Base-by-base conservation (phyloP, 1,140 invertebrate genomes). In the Tyrophagus putrescentiae region DNA sequence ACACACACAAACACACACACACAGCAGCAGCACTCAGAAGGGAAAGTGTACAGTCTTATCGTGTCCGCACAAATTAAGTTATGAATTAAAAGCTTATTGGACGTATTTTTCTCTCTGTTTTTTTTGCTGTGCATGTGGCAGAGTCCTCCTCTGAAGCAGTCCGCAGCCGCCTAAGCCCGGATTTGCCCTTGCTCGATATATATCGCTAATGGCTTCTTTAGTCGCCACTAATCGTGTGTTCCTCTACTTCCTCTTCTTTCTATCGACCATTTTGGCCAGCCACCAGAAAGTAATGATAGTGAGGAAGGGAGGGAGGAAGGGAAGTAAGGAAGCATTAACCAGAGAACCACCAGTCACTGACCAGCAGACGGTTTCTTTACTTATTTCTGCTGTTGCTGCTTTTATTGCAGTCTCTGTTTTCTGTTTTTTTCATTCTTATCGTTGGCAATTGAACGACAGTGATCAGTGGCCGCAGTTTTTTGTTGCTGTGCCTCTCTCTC, bases 1-100 rank as follows among this genome's bases (percentile, higher is more conserved):
- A 42, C 41, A 42, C 41, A 42, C 1, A 42, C 41, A 42, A 2
- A 42, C 6, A 5, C 41, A 42, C 25, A 4, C 2, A 21, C 41
- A 5, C 18, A 42, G 41, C 41, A 42, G 41, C 41, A n/a, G n/a
- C n/a, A n/a, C n/a, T n/a, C n/a, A n/a, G n/a, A n/a, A n/a, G n/a
- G n/a, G n/a, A n/a, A n/a, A n/a, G n/a, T n/a, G n/a, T n/a, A n/a
- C n/a, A n/a, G n/a, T n/a, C n/a, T n/a, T n/a, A n/a, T n/a, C n/a
- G n/a, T n/a, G n/a, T n/a, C n/a, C n/a, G n/a, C n/a, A 48, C 45
- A 48, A 48, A 48, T 48, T 48, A 48, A 48, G 45, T 48, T 48
- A 48, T 48, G 45, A 48, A 48, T 48, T 48, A 48, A 18, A 48
- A 48, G 45, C 45, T 48, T 48, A 48, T 29, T 21, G 6, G 31